Evolutionary conservation across 92 coral and sea anemone species (phyloP), one percentile per base, ranked within the genome.

Genomic region (Nematostella vectensis): DNA sequence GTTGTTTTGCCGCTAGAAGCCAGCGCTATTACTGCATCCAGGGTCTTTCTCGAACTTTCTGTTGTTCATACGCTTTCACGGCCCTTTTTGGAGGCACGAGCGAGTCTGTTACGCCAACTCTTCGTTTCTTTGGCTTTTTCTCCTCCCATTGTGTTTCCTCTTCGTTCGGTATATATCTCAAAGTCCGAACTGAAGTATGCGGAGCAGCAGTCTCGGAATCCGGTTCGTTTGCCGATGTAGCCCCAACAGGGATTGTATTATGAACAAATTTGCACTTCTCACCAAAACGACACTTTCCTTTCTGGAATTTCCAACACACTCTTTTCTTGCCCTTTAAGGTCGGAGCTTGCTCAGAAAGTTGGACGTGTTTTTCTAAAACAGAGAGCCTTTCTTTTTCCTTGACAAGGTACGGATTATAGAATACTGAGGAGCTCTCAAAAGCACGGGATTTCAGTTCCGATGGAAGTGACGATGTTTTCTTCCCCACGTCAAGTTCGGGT

Each of bases 1-100:
- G n/a, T n/a, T n/a, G n/a, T n/a, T n/a, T n/a, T n/a, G n/a, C n/a
- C n/a, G n/a, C n/a, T n/a, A n/a, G n/a, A n/a, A n/a, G n/a, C n/a
- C n/a, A n/a, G n/a, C n/a, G 40, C 40, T 33, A 33, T 33, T 45
- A 9, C 9, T 17, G 21, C 9, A 17, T 45, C 51, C 51, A 45
- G 4, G 51, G 51, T 17, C 21, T 45, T 45, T 45, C 51, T 19
- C 18, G 51, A 10, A 45, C 11, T 22, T 45, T 11, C 21, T 86
- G 98, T 58, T 75, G 73, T 54, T 74, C 93, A 54, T 66, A 91
- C 11, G 98, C 93, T 52, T 69, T 59, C 79, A 85, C 28, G 8
- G 98, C 71, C 24, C 85, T 77, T 79, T 86, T 91, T 10, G 98
- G 98, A 19, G 98, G 98, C 30, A 91, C 62, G 3, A 91, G 82